phyloP scores from a whole-genome alignment of 2,797 vertebrate species.

The Sciurus carolinensis region DNA sequence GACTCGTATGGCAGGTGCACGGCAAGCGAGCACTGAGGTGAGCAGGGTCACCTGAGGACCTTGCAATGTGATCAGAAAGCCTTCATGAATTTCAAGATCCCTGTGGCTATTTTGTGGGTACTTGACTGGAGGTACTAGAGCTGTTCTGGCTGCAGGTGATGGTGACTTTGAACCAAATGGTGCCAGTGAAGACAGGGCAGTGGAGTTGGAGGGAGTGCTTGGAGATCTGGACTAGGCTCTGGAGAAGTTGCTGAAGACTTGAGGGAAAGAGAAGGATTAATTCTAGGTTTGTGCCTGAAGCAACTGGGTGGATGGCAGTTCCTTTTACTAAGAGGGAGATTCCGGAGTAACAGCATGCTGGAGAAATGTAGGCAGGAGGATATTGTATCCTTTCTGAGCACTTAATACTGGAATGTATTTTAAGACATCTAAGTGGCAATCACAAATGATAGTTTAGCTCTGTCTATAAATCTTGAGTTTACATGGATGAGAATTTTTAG shows the following conservation, averaged over 20 bases:
- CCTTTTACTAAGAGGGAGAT: neutral
- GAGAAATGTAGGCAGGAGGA: too few species aligned
- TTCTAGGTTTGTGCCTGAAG: slow-evolving; percentile 51
- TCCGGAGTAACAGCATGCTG: neutral
- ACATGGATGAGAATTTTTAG: neutral
- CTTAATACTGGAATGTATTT: neutral
- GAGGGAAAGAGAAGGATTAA: neutral
- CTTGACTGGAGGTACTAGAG: accelerated
- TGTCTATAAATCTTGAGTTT: neutral
- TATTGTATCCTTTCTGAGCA: neutral
- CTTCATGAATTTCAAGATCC: neutral
- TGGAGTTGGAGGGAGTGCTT: neutral
- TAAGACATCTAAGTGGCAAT: neutral
- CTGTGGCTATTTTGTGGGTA: neutral
- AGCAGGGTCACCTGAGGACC: neutral
- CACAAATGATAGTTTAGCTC: neutral
- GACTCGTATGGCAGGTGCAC: too few species aligned
- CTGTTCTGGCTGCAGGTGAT: neutral
- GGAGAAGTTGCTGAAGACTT: accelerated
- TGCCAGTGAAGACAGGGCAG: neutral
- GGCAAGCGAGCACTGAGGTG: neutral
- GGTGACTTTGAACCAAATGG: neutral
- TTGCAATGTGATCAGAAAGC: neutral
- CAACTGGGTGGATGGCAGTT: neutral
- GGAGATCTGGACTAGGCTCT: neutral